Evolutionary conservation across 2,888 invertebrate genomes (phyloP), one percentile per base, ranked within the genome.

Genomic region (Brachyopa scutellaris): DNA sequence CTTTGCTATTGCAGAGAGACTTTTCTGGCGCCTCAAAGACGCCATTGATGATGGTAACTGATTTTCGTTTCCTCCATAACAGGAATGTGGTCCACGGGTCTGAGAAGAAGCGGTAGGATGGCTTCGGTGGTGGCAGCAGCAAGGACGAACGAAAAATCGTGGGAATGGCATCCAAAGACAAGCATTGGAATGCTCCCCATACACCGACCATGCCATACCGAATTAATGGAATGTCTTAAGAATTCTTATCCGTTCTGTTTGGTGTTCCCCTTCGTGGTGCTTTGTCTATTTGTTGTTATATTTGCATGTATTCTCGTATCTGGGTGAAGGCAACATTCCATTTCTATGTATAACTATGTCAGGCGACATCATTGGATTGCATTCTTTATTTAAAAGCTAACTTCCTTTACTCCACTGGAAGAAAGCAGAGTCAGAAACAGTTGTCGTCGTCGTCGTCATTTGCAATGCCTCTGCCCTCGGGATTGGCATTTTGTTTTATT

Each of bases 291-390:
- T n/a, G n/a, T n/a, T 47, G 45, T 7, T 40, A 31, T 31, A 8
- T n/a, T n/a, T n/a, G n/a, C n/a, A n/a, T n/a, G n/a, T n/a, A n/a
- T n/a, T n/a, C n/a, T n/a, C n/a, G n/a, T n/a, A n/a, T 38, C 23
- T 4, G 11, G 31, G 33, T 51, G 11, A 23, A 15, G 36, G 23
- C 40, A 33, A 42, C 40, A 74, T 74, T 64, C 49, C 57, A 15
- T 29, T 42, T 57, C 11, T 36, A 33, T 38, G 64, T 57, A 23
- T 26, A 70, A 33, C 38, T 57, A 59, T 53, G 57, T 45, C 49
- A 36, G 72, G 64, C 72, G 72, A 72, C 78, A 72, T 59, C 59
- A 53, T 51, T 53, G 64, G 29, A 66, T 72, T 72, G 78, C 78
- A 78, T 72, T 64, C 59, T 29, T 51, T 72, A 59, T 66, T 78